Conservation (phyloP, 92 coral and sea anemone genomes). For the Parazoanthus darwini region DNA sequence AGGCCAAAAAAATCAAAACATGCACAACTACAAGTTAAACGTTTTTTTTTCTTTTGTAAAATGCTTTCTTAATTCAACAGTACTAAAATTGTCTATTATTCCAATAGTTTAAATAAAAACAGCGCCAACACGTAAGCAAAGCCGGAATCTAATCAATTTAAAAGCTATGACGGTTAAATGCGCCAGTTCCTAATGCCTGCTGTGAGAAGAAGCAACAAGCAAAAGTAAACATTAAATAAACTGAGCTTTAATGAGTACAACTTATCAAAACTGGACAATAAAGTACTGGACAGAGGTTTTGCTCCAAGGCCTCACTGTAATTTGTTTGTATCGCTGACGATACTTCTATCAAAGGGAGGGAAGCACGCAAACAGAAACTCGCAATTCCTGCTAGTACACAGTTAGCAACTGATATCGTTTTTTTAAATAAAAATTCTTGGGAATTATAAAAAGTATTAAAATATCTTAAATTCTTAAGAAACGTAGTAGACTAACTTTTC, state of each 20-base stretch:
- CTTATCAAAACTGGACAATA: background rate
- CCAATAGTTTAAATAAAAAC: background rate
- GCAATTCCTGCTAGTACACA: background rate
- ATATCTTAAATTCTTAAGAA: too few species aligned
- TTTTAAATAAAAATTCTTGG: background rate
- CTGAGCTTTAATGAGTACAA: background rate
- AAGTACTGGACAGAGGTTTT: background rate
- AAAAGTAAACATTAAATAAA: background rate
- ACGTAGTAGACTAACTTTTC: background rate
- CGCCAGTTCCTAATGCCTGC: too few species aligned
- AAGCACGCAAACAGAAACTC: background rate
- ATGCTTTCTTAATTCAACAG: background rate
- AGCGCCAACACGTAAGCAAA: background rate
- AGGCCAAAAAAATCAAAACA: too few species aligned
- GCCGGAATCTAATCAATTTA: too few species aligned
- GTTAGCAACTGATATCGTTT: background rate
- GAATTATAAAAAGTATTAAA: background rate
- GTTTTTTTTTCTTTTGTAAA: background rate
- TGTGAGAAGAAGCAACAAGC: too few species aligned
- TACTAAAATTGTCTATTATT: too few species aligned
- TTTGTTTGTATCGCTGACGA: background rate
- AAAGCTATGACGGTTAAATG: too few species aligned
- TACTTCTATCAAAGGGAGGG: background rate
- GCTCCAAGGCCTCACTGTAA: background rate
- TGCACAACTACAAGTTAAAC: too few species aligned